These are phyloP conservation scores for Raja brachyura DNA, from an alignment of 2,113 vertebrate species.

Conservation along the genomic window DNA sequence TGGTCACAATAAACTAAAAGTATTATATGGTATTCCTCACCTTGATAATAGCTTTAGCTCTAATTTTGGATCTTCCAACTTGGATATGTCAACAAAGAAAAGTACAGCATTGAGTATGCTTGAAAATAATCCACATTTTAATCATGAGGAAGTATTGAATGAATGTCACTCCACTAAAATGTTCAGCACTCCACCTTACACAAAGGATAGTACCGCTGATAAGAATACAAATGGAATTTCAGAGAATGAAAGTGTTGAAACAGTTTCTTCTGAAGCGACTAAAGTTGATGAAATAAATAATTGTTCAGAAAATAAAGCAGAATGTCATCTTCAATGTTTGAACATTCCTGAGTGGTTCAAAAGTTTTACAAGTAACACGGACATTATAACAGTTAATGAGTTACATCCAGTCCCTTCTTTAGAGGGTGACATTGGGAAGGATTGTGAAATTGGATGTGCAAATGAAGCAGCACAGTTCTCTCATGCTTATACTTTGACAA, in stretches of 20 bases:
- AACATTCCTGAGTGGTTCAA: not conserved
- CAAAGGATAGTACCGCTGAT: not conserved
- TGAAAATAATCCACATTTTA: not conserved
- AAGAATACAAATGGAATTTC: not conserved
- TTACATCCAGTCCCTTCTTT: slow-evolving; percentile 6
- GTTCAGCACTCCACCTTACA: not conserved
- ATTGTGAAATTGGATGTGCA: not conserved
- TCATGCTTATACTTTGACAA: not conserved
- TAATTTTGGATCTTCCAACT: not conserved
- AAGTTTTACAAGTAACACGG: not conserved
- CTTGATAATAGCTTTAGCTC: not conserved
- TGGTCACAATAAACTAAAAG: not conserved
- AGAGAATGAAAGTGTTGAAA: slow-evolving; percentile 8
- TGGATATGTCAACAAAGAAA: not conserved
- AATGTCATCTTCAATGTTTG: not conserved
- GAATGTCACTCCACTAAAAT: not conserved
- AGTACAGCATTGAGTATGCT: not conserved
- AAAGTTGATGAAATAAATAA: not conserved
- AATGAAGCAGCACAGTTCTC: not conserved
- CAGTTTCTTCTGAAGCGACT: not conserved
- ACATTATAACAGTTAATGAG: not conserved
- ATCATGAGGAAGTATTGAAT: not conserved
- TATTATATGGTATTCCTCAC: not conserved
- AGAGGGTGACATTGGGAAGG: not conserved
- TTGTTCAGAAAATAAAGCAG: slow-evolving; percentile 22